phyloP scores from a whole-genome alignment of 2,888 invertebrate genomes.

The Monoplex corrugatus region DNA sequence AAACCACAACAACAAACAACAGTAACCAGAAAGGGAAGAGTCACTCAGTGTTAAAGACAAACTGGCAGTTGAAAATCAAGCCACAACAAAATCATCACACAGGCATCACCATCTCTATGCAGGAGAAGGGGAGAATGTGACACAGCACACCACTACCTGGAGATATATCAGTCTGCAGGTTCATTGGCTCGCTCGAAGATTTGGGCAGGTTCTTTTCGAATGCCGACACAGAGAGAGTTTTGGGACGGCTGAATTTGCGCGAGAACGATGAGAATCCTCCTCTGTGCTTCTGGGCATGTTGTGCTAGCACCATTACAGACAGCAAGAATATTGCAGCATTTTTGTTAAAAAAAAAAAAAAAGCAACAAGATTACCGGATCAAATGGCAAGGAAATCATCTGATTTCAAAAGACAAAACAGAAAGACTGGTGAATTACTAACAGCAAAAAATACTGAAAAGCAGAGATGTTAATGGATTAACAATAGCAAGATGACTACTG shows the following conservation, averaged over 20 bases:
- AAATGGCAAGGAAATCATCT: too few relatives aligned
- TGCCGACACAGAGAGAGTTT: constrained; percentile 69
- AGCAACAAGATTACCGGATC: too few relatives aligned
- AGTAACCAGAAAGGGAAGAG: not conserved
- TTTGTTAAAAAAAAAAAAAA: too few relatives aligned
- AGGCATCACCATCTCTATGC: not conserved
- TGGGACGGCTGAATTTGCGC: constrained; percentile 70
- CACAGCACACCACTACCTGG: constrained; percentile 69
- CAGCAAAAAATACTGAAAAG: too few relatives aligned
- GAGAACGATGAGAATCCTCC: constrained; percentile 69
- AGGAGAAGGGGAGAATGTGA: not conserved
- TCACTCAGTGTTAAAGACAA: too few relatives aligned
- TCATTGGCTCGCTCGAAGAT: constrained; percentile 80
- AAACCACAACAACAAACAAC: not conserved
- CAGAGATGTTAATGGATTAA: too few relatives aligned
- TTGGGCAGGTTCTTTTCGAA: constrained; percentile 73
- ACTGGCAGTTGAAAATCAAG: not conserved
- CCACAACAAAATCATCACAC: not conserved
- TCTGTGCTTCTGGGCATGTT: constrained; percentile 47
- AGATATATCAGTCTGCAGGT: constrained; percentile 79
- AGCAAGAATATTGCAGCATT: too few relatives aligned
- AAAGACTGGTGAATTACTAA: too few relatives aligned
- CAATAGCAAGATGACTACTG: too few relatives aligned
- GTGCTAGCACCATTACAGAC: constrained; percentile 50
- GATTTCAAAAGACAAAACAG: too few relatives aligned